These are phyloP conservation scores for Drosophila mimetica DNA, from an alignment of 2,888 invertebrate genomes.

Conservation along the genomic window DNA sequence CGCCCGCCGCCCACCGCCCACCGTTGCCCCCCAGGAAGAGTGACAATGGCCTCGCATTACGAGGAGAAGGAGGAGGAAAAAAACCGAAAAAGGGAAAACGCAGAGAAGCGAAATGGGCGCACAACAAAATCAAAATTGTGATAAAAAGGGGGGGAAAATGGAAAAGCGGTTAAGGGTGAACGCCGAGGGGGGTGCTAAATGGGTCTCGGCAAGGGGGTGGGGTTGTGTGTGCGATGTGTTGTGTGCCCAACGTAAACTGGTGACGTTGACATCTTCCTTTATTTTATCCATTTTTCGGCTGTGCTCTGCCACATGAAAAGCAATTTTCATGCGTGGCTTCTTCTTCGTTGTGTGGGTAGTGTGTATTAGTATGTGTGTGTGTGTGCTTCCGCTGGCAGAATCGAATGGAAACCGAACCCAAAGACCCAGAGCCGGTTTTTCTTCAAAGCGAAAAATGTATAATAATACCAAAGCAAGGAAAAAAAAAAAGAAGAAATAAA, in stretches of 20 bases:
- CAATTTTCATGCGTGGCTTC: constrained; percentile 79
- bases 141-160: constrained; percentile 30
- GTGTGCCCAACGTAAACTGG: constrained; percentile 39
- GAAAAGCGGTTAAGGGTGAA: constrained; percentile 16
- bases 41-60: constrained; percentile 76
- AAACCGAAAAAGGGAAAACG: constrained; percentile 22
- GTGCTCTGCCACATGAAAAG: constrained; percentile 64
- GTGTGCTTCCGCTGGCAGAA: constrained; percentile 62
- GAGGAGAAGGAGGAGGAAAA: constrained; percentile 20
- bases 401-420: constrained; percentile 51
- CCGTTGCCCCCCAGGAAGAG: constrained; percentile 59
- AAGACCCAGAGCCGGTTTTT: constrained; percentile 70
- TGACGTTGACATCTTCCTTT: constrained; percentile 72
- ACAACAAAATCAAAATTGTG: constrained; percentile 49
- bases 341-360: constrained; percentile 55
- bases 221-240: constrained; percentile 1
- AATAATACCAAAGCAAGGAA: constrained; percentile 2
- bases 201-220: constrained; percentile 15
- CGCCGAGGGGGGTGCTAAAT: constrained; percentile 33
- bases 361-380: constrained; percentile 7
- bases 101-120: constrained; percentile 38
- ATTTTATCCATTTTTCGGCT: constrained; percentile 40
- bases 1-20: constrained; percentile 40
- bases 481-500: no score
- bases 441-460: constrained; percentile 59